Evolutionary conservation across 2,797 vertebrate genomes (phyloP).

Genomic region (Carapus acus): DNA sequence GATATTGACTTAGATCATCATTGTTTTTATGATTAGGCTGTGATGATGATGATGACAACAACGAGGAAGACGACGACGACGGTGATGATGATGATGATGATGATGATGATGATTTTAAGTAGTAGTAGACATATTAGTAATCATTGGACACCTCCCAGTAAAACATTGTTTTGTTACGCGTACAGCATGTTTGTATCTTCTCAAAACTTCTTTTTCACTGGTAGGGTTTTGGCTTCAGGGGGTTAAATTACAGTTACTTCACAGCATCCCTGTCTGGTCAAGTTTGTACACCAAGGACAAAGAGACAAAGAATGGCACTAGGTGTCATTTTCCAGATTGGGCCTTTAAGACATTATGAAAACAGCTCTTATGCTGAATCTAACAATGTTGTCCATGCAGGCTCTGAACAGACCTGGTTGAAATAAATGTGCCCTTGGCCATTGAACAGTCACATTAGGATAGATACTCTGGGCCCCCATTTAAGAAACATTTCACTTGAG

Average conservation of each 20-base stretch:
- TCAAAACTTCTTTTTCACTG: not conserved
- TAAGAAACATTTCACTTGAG: constrained; percentile 31
- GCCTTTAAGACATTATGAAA: constrained; percentile 60
- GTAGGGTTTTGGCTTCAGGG: not conserved
- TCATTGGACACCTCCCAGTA: too few species aligned
- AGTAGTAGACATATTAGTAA: too few species aligned
- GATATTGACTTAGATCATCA: too few species aligned
- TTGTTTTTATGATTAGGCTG: too few species aligned
- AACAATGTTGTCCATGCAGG: constrained; percentile 50
- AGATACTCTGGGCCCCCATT: constrained; percentile 41
- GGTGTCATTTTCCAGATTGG: constrained; percentile 43
- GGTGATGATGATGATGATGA: too few species aligned
- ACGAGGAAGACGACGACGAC: too few species aligned
- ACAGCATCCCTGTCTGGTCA: not conserved
- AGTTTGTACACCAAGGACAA: constrained; percentile 4
- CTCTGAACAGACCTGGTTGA: constrained; percentile 39
- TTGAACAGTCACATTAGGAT: constrained; percentile 20
- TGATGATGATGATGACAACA: too few species aligned
- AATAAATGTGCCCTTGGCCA: constrained; percentile 30
- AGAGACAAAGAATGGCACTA: constrained; percentile 3
- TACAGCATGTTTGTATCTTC: too few species aligned
- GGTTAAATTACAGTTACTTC: not conserved
- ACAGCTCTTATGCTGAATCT: constrained; percentile 58
- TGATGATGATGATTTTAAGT: too few species aligned
- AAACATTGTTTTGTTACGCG: too few species aligned